A percentile compares a stretch with the other conserved stretches of the same genome.
phyloP scores from a whole-genome alignment of 1,140 invertebrate species.

The Drosophila simulans region DNA sequence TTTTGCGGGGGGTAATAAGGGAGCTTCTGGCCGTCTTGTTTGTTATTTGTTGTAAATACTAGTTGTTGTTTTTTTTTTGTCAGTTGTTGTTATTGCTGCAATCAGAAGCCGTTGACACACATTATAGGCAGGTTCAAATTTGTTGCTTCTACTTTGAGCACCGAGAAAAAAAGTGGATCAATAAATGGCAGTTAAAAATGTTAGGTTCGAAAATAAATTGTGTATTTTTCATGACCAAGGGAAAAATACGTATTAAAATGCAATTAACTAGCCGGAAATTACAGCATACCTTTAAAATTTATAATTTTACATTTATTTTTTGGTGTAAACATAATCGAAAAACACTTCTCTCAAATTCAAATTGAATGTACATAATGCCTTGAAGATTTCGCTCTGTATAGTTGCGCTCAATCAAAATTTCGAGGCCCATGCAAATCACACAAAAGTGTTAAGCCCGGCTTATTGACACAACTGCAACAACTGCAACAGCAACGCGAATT shows the following conservation, averaged over 20 bases:
- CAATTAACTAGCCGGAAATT: no score
- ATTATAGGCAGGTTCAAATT: slow-evolving; percentile 31
- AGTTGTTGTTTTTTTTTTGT: slow-evolving; percentile 4
- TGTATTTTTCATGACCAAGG: not conserved
- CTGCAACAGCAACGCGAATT: not conserved
- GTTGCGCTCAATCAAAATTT: slow-evolving; percentile 17
- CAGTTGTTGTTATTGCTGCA: slow-evolving; percentile 32
- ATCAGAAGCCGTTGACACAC: slow-evolving; percentile 46
- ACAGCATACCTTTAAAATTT: no score
- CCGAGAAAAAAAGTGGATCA: not conserved
- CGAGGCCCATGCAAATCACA: slow-evolving; percentile 37
- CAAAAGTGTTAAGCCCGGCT: slow-evolving; percentile 52
- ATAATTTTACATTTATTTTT: no score
- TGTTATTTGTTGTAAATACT: slow-evolving; percentile 26
- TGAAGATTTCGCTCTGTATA: slow-evolving; percentile 7
- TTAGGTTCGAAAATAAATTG: not conserved
- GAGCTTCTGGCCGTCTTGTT: slow-evolving; percentile 24
- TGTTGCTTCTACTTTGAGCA: slow-evolving; percentile 3
- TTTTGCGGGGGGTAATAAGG: slow-evolving; percentile 2
- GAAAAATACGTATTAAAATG: not conserved
- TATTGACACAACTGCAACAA: slow-evolving; percentile 17
- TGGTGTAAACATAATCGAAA: no score
- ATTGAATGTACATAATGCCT: no score
- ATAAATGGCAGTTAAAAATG: no score
- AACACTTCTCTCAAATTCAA: no score